Evolutionary conservation across 1,140 invertebrate species (phyloP).

Genomic region (Megathymus violae): DNA sequence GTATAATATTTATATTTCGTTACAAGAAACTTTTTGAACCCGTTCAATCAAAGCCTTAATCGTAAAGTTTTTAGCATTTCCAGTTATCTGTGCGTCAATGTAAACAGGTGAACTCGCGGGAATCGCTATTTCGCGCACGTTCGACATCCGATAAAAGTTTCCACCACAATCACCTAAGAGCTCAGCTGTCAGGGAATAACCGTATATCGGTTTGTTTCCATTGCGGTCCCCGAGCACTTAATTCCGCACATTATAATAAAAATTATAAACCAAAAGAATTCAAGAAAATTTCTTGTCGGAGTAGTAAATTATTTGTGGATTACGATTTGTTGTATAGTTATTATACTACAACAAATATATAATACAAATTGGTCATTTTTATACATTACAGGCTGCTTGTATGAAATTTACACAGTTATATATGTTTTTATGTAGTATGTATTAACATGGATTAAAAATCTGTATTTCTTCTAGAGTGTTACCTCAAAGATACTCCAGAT

Average conservation of each 20-base stretch:
- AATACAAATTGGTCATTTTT: no score
- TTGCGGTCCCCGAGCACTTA: constrained; percentile 55
- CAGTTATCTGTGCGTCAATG: constrained; percentile 36
- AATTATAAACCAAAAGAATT: background rate
- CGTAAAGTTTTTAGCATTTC: constrained; percentile 25
- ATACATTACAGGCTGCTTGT: no score
- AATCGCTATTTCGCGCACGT: constrained; percentile 81
- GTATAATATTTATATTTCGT: constrained; percentile 10
- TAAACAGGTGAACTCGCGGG: constrained; percentile 71
- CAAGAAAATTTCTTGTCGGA: no score
- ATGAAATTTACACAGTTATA: no score
- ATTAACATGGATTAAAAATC: no score
- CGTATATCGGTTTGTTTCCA: constrained; percentile 82
- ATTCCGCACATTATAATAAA: constrained; percentile 35
- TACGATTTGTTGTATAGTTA: no score
- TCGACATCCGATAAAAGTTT: constrained; percentile 83
- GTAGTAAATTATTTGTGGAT: no score
- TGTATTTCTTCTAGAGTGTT: no score
- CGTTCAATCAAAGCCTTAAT: constrained; percentile 14
- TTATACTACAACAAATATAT: no score
- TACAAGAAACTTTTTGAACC: constrained; percentile 16
- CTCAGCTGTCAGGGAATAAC: constrained; percentile 83
- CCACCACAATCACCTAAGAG: constrained; percentile 84
- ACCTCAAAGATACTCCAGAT: no score
- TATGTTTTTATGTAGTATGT: no score